A percentile compares a stretch with the other conserved stretches of the same genome.
phyloP scores from a whole-genome alignment of 2,888 invertebrate genomes.

The Subacronicta megacephala region DNA sequence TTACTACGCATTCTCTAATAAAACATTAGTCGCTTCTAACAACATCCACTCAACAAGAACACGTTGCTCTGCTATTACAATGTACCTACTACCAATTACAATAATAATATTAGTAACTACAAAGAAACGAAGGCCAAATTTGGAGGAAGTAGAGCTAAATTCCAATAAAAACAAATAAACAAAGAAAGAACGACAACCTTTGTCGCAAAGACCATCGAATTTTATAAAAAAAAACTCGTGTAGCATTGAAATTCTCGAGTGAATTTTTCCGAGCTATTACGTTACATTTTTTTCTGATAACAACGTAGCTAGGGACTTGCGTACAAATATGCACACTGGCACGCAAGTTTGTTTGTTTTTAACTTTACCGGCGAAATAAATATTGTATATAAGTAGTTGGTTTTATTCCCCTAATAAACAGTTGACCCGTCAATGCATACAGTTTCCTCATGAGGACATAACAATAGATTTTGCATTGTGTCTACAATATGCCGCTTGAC shows the following conservation, averaged over 20 bases:
- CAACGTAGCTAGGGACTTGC: neutral
- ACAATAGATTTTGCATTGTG: no score
- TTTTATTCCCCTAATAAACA: constrained; percentile 8
- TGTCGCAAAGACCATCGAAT: constrained; percentile 27
- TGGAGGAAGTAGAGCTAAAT: constrained; percentile 41
- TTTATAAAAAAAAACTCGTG: constrained; percentile 20
- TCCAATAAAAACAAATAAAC: constrained; percentile 42
- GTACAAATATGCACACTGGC: constrained; percentile 2
- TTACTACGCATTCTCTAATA: constrained; percentile 3
- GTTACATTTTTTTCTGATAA: constrained; percentile 11
- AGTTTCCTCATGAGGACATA: no score
- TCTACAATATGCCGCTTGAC: no score
- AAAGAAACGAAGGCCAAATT: constrained; percentile 34
- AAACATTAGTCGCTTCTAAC: neutral
- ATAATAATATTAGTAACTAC: constrained; percentile 45
- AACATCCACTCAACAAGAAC: constrained; percentile 1
- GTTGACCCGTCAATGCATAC: no score
- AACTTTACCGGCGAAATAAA: neutral
- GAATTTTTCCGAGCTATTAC: constrained; percentile 13
- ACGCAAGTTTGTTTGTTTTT: constrained; percentile 14
- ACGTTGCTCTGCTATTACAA: neutral
- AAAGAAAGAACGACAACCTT: constrained; percentile 44
- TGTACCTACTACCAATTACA: constrained; percentile 31
- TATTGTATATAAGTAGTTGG: neutral
- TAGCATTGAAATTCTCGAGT: constrained; percentile 39